phyloP scores from a whole-genome alignment of 2,797 vertebrate species.

The Anabacerthia variegaticeps region DNA sequence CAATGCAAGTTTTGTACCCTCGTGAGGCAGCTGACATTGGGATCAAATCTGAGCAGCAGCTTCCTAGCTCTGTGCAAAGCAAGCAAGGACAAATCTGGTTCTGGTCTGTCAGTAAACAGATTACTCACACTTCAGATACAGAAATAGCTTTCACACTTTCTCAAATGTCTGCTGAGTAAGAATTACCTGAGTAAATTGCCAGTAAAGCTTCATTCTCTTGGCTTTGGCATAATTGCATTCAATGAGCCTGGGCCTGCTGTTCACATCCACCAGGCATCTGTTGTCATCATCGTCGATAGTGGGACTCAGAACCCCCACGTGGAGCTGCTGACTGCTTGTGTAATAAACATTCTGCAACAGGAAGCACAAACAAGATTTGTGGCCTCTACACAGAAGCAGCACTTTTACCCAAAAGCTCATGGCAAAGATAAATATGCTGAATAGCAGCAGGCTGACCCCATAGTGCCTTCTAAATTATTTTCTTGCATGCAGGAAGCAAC shows the following conservation, averaged over 20 bases:
- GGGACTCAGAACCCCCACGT: constrained; percentile 91
- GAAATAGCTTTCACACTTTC: constrained; percentile 13
- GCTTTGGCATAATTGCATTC: constrained; percentile 95
- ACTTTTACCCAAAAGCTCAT: constrained; percentile 2
- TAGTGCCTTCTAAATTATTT: background rate
- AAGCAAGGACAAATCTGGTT: background rate
- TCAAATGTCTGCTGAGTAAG: constrained; percentile 4
- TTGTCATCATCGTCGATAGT: constrained; percentile 96
- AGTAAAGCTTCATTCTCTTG: constrained; percentile 97
- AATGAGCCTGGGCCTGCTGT: constrained; percentile 90
- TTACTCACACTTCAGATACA: background rate
- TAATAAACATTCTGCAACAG: constrained; percentile 96
- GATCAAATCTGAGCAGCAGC: background rate
- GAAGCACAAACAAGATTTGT: constrained; percentile 57
- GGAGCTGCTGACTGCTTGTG: constrained; percentile 90
- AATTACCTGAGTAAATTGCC: constrained; percentile 95
- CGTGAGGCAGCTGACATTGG: background rate
- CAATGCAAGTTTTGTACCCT: background rate
- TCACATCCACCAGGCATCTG: constrained; percentile 98
- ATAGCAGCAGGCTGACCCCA: background rate
- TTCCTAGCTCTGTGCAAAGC: background rate
- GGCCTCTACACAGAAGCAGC: background rate
- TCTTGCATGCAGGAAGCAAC: background rate
- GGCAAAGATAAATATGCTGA: background rate
- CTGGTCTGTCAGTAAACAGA: background rate